Base-by-base conservation (phyloP, 2,797 vertebrate species). In the Borostomias antarcticus region DNA sequence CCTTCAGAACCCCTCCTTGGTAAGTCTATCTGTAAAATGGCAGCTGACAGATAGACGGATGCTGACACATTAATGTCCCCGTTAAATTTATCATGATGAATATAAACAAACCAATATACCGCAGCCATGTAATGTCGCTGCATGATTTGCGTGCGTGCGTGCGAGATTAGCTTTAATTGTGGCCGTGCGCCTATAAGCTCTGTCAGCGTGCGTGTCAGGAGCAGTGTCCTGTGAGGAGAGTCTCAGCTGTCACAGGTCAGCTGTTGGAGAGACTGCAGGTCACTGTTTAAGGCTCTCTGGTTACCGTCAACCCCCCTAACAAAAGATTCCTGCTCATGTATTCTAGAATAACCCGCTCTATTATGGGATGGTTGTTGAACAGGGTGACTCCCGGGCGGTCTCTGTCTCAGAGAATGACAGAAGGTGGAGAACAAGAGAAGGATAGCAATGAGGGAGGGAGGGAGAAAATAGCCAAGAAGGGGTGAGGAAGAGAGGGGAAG, bases 231-330 rank as follows among this genome's bases (percentile, higher is more conserved):
- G 3, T n/a, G 25, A 57, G 37, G 54, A 58, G 48, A 53, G 43
- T 73, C 68, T 70, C 79, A 82, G 77, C 77, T 83, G 80, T 64
- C 69, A 35, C 47, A 13, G 64, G 70, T 83, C 78, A 75, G 74
- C 72, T 80, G 75, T 68, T 68, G 3, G 53, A 25, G 17, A 11
- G 26, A 25, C 32, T 7, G 13, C 28, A 13, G 15, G 43, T 57
- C 43, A 21, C 6, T 17, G n/a, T n/a, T 5, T 25, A 28, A 3
- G 11, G 57, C 6, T 26, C 64, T 50, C 43, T 28, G 8, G 45
- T 66, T 58, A 48, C 54, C 47, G 15, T 19, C 30, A 17, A 35
- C 21, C n/a, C 23, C n/a, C 23, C 21, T 23, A 29, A 53, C 17
- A 17, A 56, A 35, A 15, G 52, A 47, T 17, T 10, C 43, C 29